Percentiles rank a stretch among this genome's conserved stretches.
These are phyloP conservation scores for Gambusia affinis DNA, from an alignment of 2,113 vertebrate species.

Conservation along the genomic window DNA sequence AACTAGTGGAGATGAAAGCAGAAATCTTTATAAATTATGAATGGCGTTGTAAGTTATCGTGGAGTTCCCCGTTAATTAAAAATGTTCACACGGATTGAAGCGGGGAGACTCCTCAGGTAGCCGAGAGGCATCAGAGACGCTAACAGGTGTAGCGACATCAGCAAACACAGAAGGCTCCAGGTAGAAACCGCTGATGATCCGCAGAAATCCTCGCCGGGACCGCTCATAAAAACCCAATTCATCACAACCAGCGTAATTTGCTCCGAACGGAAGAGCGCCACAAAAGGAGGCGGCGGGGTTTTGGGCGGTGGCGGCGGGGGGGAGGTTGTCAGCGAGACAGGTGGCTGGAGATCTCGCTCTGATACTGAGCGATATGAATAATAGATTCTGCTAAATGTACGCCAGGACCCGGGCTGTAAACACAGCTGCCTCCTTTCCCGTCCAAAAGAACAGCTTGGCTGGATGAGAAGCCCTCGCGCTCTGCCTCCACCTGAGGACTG, in stretches of 20 bases:
- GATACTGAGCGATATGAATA: constrained; percentile 99
- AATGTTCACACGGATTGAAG: constrained; percentile 91
- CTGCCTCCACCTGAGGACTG: constrained; percentile 98
- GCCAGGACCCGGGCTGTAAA: constrained; percentile 99
- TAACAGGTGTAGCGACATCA: constrained; percentile 47
- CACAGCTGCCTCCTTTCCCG: constrained; percentile 99
- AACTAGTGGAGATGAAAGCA: constrained; percentile 99
- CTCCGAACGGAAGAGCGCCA: constrained; percentile 97
- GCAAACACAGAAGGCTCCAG: constrained; percentile 28
- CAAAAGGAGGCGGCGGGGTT: constrained; percentile 86
- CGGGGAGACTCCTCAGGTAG: constrained; percentile 79
- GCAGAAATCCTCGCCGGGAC: constrained; percentile 75
- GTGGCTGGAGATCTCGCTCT: constrained; percentile 99
- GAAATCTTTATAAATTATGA: constrained; percentile 99
- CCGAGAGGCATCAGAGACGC: constrained; percentile 39
- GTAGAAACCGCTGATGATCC: constrained; percentile 34
- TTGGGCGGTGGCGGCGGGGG: background rate
- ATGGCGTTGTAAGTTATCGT: constrained; percentile 95
- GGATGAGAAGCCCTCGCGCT: constrained; percentile 91
- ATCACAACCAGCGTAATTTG: constrained; percentile 99
- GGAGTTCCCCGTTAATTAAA: constrained; percentile 92
- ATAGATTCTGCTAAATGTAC: constrained; percentile 99
- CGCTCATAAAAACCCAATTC: constrained; percentile 99
- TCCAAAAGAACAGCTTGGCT: constrained; percentile 99
- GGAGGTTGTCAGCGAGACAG: constrained; percentile 99